Base-by-base conservation (phyloP, 1,140 invertebrate species). In the Drosophila repletoides region DNA sequence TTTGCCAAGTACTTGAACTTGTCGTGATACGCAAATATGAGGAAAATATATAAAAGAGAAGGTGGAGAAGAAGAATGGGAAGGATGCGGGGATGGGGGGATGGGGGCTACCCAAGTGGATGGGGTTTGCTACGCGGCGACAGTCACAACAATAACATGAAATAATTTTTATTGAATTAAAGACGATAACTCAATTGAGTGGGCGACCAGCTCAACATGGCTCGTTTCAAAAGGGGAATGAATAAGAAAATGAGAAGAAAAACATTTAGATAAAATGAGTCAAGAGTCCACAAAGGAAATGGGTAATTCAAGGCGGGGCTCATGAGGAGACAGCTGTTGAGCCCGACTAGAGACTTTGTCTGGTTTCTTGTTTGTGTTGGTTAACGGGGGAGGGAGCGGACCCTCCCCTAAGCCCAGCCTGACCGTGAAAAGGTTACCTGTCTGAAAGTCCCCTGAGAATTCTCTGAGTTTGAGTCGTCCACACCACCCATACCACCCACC, bases 141-240 rank as follows among this genome's bases (percentile, higher is more conserved):
- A 31, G 72, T 51, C 49, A 49, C 63, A 61, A 40, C 61, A 75
- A 75, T 76, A 79, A 77, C 61, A 70, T 74, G 65, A 75, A 64
- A 79, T 70, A 66, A 65, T 65, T 74, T 33, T 74, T 70, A 79
- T 79, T 79, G 53, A 79, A 79, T 79, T 80, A 80, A 79, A 74
- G 61, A 59, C 79, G 75, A 79, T 74, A 79, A 74, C 59, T 71
- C 76, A 80, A 80, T 79, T 79, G 70, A 79, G 76, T 51, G 45
- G 71, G 58, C 74, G 49, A 65, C 33, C 31, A 53, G 41, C 41
- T 34, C 22, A 34, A 45, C 28, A 46, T 15, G 41, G 41, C 29
- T 24, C 28, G 31, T 36, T 58, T 64, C 29, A 45, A 48, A 48
- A 49, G 22, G 17, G 24, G 21, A 63, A 49, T 41, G 52, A 38